Evolutionary conservation across 2,113 vertebrate species (phyloP).

Genomic region (Apeltes quadracus): DNA sequence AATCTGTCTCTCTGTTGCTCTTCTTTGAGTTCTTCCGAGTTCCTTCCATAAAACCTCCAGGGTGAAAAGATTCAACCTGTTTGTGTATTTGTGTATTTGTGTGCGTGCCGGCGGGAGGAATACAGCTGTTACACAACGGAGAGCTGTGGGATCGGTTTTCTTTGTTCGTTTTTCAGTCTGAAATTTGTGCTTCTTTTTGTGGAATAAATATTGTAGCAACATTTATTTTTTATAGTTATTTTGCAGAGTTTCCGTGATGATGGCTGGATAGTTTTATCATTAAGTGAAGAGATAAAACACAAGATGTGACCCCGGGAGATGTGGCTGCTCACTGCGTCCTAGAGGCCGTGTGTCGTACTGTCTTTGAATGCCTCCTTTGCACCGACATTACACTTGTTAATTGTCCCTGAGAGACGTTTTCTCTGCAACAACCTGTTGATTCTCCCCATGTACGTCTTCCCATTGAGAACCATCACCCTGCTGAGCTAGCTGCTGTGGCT

Average conservation of each 20-base stretch:
- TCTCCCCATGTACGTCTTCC: conserved; percentile 42
- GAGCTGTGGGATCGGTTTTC: not conserved
- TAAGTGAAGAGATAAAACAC: too few species aligned
- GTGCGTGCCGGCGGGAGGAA: conserved; percentile 9
- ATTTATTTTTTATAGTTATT: not conserved
- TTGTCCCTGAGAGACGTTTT: conserved; percentile 48
- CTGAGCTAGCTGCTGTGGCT: too few species aligned
- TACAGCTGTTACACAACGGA: conserved; percentile 51
- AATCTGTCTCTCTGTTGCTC: conserved; percentile 1
- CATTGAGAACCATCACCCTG: too few species aligned
- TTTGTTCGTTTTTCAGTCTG: too few species aligned
- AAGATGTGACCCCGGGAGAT: too few species aligned
- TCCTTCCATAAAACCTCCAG: conserved; percentile 46
- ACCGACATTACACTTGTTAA: conserved; percentile 45
- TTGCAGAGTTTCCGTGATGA: not conserved
- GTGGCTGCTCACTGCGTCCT: too few species aligned
- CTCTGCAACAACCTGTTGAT: conserved; percentile 55
- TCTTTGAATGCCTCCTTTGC: too few species aligned
- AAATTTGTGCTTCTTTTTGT: not conserved
- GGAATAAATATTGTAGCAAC: not conserved
- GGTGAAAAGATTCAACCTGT: conserved; percentile 30
- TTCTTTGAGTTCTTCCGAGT: conserved; percentile 30
- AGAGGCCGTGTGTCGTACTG: too few species aligned
- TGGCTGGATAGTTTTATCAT: not conserved
- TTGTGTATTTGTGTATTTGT: conserved; percentile 41